phyloP scores from a whole-genome alignment of 2,797 vertebrate species.

The Sebastes trivittatus region DNA sequence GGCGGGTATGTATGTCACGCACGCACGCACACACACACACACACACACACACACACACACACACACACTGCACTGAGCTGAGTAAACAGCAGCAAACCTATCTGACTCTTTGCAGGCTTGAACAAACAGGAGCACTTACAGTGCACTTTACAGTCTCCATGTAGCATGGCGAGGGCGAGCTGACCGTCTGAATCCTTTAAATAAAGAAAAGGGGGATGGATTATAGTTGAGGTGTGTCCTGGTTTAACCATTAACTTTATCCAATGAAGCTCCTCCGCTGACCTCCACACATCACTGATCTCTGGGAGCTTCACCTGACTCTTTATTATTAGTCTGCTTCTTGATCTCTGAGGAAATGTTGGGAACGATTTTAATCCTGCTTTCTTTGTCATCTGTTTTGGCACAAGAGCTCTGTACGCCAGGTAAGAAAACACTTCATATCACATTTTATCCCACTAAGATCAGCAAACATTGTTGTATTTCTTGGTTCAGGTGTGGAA shows the following conservation, averaged over 20 bases:
- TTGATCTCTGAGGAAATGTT: constrained; percentile 79
- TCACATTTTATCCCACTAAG: not conserved
- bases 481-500: constrained; percentile 3
- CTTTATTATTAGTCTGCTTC: constrained; percentile 29
- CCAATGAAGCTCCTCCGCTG: constrained; percentile 55
- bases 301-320: constrained; percentile 71
- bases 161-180: not conserved
- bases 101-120: constrained; percentile 28
- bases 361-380: constrained; percentile 69
- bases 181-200: too few species aligned
- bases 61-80: not conserved
- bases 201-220: not conserved
- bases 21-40: not conserved
- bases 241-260: constrained; percentile 80
- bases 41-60: not conserved
- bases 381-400: constrained; percentile 68
- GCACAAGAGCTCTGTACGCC: constrained; percentile 76
- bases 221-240: constrained; percentile 48
- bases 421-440: constrained; percentile 71
- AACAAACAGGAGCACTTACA: constrained; percentile 56
- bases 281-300: constrained; percentile 73
- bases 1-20: not conserved
- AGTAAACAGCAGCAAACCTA: constrained; percentile 39
- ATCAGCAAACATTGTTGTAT: not conserved
- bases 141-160: constrained; percentile 29